Percentiles rank a stretch among this genome's conserved stretches.
Evolutionary conservation across 2,797 vertebrate species (phyloP).

Genomic region (Vireo griseus): DNA sequence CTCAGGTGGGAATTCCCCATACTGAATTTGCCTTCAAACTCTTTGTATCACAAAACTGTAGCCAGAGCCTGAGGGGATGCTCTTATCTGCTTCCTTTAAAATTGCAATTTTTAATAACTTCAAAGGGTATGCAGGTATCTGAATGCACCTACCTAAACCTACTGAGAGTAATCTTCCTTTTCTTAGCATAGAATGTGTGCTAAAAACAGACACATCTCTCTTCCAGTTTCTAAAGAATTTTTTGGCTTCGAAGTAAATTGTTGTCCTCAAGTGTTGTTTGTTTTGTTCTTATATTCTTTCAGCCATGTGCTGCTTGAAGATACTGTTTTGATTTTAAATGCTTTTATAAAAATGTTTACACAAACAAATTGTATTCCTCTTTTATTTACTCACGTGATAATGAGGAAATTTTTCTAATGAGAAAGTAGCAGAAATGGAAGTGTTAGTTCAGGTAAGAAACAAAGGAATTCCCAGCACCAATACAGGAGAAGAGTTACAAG

Average conservation of each 20-base stretch:
- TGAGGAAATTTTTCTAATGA: background rate
- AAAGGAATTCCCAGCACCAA: background rate
- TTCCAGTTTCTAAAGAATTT: background rate
- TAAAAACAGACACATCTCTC: background rate
- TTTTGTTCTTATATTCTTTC: background rate
- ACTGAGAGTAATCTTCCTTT: background rate
- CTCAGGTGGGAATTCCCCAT: background rate
- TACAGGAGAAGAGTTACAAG: background rate
- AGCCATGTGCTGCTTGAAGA: background rate
- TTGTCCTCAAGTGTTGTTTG: background rate
- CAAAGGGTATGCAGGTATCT: background rate
- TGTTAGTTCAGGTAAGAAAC: background rate
- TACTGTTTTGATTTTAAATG: background rate
- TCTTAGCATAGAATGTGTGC: background rate
- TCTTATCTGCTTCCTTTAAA: background rate
- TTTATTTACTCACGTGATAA: background rate
- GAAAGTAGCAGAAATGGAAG: background rate
- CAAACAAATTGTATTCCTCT: background rate
- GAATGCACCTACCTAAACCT: background rate
- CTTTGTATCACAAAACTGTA: background rate
- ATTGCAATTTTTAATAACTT: background rate
- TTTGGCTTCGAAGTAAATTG: background rate
- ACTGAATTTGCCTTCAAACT: background rate
- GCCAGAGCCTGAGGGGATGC: background rate
- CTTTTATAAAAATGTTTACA: background rate